Conservation (phyloP, 1,140 invertebrate species). For the Macrocentrus cingulum region DNA sequence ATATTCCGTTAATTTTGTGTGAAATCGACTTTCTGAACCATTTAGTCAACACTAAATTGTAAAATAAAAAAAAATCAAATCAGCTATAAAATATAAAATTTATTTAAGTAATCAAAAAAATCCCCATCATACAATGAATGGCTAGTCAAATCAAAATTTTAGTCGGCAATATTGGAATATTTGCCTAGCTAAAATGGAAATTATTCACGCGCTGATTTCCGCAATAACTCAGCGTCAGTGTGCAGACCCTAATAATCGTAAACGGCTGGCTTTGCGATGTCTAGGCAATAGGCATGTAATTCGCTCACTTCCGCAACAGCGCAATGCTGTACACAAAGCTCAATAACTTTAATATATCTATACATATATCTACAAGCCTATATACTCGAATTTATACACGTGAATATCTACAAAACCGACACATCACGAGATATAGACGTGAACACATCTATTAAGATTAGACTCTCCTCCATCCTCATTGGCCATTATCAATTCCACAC, state of each 20-base stretch:
- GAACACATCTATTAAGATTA: constrained; percentile 20
- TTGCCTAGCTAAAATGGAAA: too few species aligned
- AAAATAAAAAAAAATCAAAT: too few species aligned
- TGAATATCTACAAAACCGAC: not conserved
- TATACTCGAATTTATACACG: not conserved
- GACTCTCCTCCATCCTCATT: constrained; percentile 20
- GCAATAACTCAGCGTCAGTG: constrained; percentile 3
- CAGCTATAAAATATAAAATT: too few species aligned
- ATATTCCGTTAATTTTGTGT: too few species aligned
- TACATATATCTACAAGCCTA: too few species aligned
- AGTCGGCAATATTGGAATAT: too few species aligned
- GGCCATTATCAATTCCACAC: constrained; percentile 20
- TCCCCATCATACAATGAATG: too few species aligned
- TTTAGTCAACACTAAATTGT: too few species aligned
- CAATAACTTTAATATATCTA: too few species aligned
- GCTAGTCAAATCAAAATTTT: too few species aligned
- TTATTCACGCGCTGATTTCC: constrained; percentile 12
- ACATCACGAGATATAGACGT: not conserved
- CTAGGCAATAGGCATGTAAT: constrained; percentile 18
- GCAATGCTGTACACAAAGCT: not conserved
- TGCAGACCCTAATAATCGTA: constrained; percentile 7
- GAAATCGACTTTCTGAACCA: too few species aligned
- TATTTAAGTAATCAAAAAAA: too few species aligned
- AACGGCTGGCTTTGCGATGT: not conserved
- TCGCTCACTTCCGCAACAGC: constrained; percentile 9